Base-by-base conservation (phyloP, 2,888 invertebrate species). In the Philereme vetulata region DNA sequence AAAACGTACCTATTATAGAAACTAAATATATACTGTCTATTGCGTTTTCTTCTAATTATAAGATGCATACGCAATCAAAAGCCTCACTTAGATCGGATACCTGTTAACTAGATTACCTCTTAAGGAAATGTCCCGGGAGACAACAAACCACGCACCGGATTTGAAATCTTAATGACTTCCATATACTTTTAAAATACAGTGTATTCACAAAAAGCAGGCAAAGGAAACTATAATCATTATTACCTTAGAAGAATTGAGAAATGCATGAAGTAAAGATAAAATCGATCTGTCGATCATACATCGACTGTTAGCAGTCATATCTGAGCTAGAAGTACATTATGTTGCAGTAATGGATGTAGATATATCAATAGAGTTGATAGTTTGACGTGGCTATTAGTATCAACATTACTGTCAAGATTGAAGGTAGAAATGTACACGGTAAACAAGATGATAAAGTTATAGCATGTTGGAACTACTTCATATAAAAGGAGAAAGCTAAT, bases 121-220 rank as follows among this genome's bases (percentile, higher is more conserved):
- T 60, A 53, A 38, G 33, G 36, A 56, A 65, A 62, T 64, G 66
- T 60, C 56, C 55, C 57, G 60, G 55, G 59, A 51, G 61, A 43
- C 52, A 46, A 52, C 54, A 47, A 40, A 11, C 42, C 36, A 70
- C 67, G 65, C 66, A 74, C 72, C 68, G 72, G 77, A 74, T 72
- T 72, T 51, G 62, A 70, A 72, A 70, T 70, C 61, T 69, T 75
- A 74, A 78, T 70, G 61, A 65, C 71, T 69, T 67, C 68, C 70
- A 64, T 60, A 62, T 66, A 64, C 53, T 56, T 66, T 71, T 44
- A 43, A 43, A 10, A 49, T 36, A 38, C 44, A 38, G 49, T 48
- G 36, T 21, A 32, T 21, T 21, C 21, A 21, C 21, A 21, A 21
- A 45, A 45, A n/a, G 1, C n/a, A 44, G 44, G 35, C 10, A 58